Evolutionary conservation across 2,888 invertebrate genomes (phyloP), one percentile per base, ranked within the genome.

Genomic region (Eristalis pertinax): DNA sequence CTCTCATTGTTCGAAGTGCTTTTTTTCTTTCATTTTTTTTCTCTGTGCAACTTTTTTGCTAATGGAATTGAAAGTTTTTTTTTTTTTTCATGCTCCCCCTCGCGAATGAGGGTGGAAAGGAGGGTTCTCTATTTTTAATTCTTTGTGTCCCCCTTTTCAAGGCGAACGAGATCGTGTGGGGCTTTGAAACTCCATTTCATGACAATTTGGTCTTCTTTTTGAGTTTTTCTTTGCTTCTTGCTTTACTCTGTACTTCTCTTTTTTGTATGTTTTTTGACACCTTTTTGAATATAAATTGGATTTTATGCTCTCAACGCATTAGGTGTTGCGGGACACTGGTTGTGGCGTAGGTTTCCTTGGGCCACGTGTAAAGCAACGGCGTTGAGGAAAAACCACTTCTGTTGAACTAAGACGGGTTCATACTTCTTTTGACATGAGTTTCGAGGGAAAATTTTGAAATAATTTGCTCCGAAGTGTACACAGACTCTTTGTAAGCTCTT

Each of bases 261-360:
- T 62, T 82, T 75, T 77, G 43, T 72, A 64, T 70, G 70, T 68
- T 62, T 75, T 82, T 70, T 84, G 76, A 84, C 77, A 90, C 91
- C 89, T 91, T 89, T 91, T 91, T 92, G 92, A 92, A 92, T 92
- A 92, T 92, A 92, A 92, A 92, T 92, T 92, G 92, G 91, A 92
- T 92, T 92, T 92, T 92, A 87, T 84, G 87, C 68, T 76, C 64
- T 50, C 50, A 75, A 87, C 87, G 87, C 84, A 86, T 86, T 86
- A 75, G 86, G 82, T 86, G 50, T 87, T 84, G 65, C 60, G 84
- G 87, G 68, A 80, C 76, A 84, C 76, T 84, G 87, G 76, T 65
- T 76, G 64, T 58, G 72, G 72, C 62, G 15, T 67, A 41, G 78
- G 72, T 75, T 76, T 67, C 73, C 72, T 62, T 80, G n/a, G 50